These are phyloP conservation scores for Anisognathus igniventris DNA, from an alignment of 2,797 vertebrate species.

Conservation along the genomic window DNA sequence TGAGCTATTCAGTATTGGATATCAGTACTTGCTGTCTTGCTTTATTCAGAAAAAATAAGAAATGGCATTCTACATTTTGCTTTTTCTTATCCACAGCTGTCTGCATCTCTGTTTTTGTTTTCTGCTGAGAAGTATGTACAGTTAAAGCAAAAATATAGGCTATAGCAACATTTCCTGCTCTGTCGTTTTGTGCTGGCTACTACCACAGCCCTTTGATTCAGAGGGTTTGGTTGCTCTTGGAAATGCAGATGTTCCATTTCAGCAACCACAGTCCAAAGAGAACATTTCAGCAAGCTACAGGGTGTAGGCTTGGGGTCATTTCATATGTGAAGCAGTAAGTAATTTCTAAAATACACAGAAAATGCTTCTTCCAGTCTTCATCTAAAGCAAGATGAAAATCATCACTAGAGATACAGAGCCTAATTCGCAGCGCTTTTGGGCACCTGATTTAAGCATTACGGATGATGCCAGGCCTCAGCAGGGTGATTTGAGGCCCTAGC, in stretches of 20 bases:
- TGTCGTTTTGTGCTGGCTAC: background rate
- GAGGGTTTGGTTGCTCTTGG: background rate
- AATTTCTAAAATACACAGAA: background rate
- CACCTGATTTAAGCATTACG: background rate
- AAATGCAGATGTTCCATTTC: slow-evolving; percentile 19
- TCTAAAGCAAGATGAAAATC: background rate
- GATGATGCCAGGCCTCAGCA: background rate
- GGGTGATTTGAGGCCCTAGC: background rate
- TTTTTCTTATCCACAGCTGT: background rate
- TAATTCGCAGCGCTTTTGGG: background rate
- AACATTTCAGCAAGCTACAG: background rate
- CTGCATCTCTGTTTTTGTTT: background rate
- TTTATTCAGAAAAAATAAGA: background rate
- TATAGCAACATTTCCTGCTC: background rate
- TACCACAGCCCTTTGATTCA: background rate
- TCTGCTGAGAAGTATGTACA: background rate
- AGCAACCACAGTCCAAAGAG: background rate
- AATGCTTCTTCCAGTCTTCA: background rate
- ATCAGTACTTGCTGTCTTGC: background rate
- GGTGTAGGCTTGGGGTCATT: background rate
- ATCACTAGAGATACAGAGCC: background rate
- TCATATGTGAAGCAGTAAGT: background rate
- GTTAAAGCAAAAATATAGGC: background rate
- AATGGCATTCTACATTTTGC: background rate
- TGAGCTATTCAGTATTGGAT: background rate